Evolutionary conservation across 2,888 invertebrate genomes (phyloP).

Genomic region (Apodemia zela): DNA sequence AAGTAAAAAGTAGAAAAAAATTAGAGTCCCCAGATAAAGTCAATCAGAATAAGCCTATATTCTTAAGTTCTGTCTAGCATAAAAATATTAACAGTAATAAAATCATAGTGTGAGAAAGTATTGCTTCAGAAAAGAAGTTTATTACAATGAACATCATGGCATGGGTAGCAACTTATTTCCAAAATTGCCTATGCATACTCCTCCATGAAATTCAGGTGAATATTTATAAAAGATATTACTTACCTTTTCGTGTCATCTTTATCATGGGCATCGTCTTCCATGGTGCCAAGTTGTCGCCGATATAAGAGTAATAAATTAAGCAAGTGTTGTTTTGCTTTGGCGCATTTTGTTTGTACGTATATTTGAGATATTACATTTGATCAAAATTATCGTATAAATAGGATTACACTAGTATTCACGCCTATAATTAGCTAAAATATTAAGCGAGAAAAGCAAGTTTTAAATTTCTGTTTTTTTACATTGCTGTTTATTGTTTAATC

Average conservation of each 20-base stretch:
- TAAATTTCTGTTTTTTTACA: not conserved
- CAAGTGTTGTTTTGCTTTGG: not conserved
- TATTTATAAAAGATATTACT: not conserved
- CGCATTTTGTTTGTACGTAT: not conserved
- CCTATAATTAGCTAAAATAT: not conserved
- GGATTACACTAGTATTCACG: not conserved
- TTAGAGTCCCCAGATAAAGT: no score
- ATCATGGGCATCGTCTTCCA: conserved; percentile 92
- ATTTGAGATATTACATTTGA: not conserved
- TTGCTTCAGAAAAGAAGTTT: no score
- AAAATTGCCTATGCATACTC: not conserved
- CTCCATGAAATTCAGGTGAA: not conserved
- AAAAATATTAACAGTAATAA: no score
- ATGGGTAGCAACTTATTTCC: not conserved
- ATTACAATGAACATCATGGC: no score
- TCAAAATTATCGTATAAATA: not conserved
- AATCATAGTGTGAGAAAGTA: no score
- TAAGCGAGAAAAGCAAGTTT: not conserved
- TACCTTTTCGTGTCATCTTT: conserved; percentile 92
- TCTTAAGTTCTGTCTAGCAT: no score
- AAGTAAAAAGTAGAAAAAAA: no score
- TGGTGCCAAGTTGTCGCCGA: conserved; percentile 41
- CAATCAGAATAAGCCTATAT: no score
- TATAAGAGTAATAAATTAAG: not conserved
- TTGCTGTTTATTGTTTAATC: not conserved